Evolutionary conservation across 37 sponge, comb jelly and placozoan species (phyloP).

Genomic region (Beroe ovata): DNA sequence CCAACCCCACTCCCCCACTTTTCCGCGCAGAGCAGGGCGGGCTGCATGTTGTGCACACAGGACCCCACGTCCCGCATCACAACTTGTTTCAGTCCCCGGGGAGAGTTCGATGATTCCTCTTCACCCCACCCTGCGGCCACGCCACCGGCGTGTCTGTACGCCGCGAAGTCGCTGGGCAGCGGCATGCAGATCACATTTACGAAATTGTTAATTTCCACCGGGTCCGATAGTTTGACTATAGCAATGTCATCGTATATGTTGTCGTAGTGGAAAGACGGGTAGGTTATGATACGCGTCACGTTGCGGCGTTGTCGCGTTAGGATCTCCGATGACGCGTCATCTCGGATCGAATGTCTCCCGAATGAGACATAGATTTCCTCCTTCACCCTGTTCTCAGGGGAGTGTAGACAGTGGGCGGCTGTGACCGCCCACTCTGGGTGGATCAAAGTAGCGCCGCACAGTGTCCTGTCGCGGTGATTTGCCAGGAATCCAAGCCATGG

Average conservation of each 20-base stretch:
- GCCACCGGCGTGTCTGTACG: neutral
- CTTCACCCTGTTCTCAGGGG: neutral
- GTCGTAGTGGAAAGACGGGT: neutral
- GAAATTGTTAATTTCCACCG: constrained; percentile 15
- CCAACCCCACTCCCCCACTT: neutral
- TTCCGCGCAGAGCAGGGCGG: neutral
- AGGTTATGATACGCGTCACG: neutral
- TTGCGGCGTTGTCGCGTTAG: neutral
- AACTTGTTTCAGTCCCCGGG: neutral
- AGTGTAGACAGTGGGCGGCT: constrained; percentile 38
- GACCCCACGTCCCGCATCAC: neutral
- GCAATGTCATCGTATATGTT: constrained; percentile 35
- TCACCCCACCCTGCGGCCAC: constrained; percentile 35
- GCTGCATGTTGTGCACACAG: neutral
- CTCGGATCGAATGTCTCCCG: neutral
- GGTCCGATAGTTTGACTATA: constrained; percentile 7
- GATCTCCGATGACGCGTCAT: neutral
- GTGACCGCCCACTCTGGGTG: constrained; percentile 54
- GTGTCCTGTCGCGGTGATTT: neutral
- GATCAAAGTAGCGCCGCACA: constrained; percentile 35
- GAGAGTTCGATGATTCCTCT: neutral
- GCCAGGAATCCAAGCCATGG: constrained; percentile 19
- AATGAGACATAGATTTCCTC: neutral
- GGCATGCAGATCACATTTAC: constrained; percentile 19
- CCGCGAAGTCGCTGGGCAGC: neutral